Conservation (phyloP, 2,797 vertebrate genomes). For the Nyctalus aviator region DNA sequence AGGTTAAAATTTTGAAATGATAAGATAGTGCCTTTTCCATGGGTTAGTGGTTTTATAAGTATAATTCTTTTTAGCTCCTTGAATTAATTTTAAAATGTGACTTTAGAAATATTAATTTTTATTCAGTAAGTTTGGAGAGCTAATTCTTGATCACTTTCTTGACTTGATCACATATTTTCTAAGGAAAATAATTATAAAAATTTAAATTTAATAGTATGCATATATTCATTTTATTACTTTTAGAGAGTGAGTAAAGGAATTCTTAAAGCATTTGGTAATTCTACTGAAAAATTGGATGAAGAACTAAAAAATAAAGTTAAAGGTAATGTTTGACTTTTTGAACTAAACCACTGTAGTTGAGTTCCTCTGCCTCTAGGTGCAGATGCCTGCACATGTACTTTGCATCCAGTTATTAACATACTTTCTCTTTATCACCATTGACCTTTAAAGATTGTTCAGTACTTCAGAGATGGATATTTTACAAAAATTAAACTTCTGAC, state of each 20-base stretch:
- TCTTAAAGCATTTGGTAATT: conserved; percentile 91
- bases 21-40: conserved; percentile 2
- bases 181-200: conserved; percentile 66
- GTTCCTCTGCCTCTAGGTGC: conserved; percentile 44
- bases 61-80: conserved; percentile 65
- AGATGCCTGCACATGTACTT: conserved; percentile 56
- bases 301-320: conserved; percentile 93
- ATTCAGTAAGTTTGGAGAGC: conserved; percentile 61
- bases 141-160: conserved; percentile 64
- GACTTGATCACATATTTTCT: conserved; percentile 72
- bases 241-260: conserved; percentile 94
- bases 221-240: conserved; percentile 78
- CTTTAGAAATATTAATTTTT: conserved; percentile 53
- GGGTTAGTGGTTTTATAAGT: conserved; percentile 11
- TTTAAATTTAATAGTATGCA: conserved; percentile 76
- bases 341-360: conserved; percentile 65
- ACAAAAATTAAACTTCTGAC: conserved; percentile 20
- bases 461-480: background rate
- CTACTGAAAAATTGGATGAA: conserved; percentile 90
- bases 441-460: conserved; percentile 23
- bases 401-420: conserved; percentile 15
- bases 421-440: conserved; percentile 6
- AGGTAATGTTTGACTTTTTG: conserved; percentile 88
- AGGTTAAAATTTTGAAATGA: conserved; percentile 30
- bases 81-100: conserved; percentile 66